A percentile compares a stretch with the other conserved stretches of the same genome.
phyloP scores from a whole-genome alignment of 1,140 invertebrate genomes.

The Muscidifurax raptorellus region DNA sequence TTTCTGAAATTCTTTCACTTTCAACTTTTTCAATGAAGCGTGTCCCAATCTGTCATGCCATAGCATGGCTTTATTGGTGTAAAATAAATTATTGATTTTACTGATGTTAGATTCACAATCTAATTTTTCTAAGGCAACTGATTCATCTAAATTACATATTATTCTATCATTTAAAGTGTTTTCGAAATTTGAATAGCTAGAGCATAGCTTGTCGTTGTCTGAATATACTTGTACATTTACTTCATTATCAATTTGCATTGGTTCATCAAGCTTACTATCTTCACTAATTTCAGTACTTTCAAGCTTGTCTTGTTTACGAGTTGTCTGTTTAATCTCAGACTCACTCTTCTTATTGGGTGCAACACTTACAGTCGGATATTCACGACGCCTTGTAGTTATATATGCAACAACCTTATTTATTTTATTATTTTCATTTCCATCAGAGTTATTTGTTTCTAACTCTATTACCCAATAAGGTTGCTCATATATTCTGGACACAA shows the following conservation, averaged over 20 bases:
- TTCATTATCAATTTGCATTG: not conserved
- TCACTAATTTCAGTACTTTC: not conserved
- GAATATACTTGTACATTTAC: not conserved
- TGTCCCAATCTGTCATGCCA: conserved; percentile 6
- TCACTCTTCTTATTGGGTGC: not conserved
- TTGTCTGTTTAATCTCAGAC: too few relatives aligned
- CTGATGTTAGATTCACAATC: not conserved
- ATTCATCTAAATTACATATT: not conserved
- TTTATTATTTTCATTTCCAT: too few relatives aligned
- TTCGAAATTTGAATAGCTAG: not conserved
- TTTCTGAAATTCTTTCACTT: not conserved
- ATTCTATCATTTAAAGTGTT: not conserved
- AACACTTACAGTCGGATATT: conserved; percentile 15
- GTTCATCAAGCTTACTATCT: not conserved
- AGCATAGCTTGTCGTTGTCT: not conserved
- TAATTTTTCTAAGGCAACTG: not conserved
- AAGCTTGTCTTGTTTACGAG: too few relatives aligned
- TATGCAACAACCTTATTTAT: not conserved
- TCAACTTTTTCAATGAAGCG: not conserved
- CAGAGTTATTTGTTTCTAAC: too few relatives aligned
- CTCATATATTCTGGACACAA: not conserved
- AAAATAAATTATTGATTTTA: not conserved
- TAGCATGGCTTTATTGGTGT: conserved; percentile 39
- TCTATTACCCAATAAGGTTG: too few relatives aligned
- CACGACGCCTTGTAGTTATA: not conserved